Evolutionary conservation across 2,888 invertebrate species (phyloP).

Genomic region (Clanis bilineata): DNA sequence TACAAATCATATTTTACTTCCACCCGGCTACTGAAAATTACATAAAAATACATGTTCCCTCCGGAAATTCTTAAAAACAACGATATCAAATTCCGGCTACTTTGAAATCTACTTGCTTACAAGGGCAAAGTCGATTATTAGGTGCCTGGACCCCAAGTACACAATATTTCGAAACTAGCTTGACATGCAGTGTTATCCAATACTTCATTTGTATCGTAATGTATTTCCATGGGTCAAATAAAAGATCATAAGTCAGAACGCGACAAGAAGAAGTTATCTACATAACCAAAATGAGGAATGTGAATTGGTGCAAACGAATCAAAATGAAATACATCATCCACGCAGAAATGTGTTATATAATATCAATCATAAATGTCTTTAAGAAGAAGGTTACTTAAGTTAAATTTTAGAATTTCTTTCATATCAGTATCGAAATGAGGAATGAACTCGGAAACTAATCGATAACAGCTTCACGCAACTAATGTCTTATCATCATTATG

Average conservation of each 20-base stretch:
- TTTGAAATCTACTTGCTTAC: too few species aligned
- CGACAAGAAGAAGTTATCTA: constrained; percentile 49
- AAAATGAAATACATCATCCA: background rate
- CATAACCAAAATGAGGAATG: background rate
- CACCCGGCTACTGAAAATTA: too few species aligned
- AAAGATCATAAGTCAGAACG: constrained; percentile 57
- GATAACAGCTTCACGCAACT: constrained; percentile 35
- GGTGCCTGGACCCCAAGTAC: too few species aligned
- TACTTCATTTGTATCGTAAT: background rate
- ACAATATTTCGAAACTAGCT: background rate
- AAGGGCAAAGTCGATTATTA: too few species aligned
- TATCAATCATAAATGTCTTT: background rate
- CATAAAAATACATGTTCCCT: too few species aligned
- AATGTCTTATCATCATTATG: constrained; percentile 28
- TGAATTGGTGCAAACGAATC: background rate
- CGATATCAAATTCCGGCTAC: too few species aligned
- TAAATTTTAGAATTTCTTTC: background rate
- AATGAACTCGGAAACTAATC: constrained; percentile 33
- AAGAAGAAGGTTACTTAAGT: background rate
- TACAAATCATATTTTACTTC: too few species aligned
- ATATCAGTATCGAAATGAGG: constrained; percentile 12
- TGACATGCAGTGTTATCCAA: background rate
- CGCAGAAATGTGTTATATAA: background rate
- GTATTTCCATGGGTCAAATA: constrained; percentile 57
- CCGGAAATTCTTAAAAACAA: too few species aligned